Evolutionary conservation across 1,140 invertebrate genomes (phyloP).

Genomic region (Ips typographus): DNA sequence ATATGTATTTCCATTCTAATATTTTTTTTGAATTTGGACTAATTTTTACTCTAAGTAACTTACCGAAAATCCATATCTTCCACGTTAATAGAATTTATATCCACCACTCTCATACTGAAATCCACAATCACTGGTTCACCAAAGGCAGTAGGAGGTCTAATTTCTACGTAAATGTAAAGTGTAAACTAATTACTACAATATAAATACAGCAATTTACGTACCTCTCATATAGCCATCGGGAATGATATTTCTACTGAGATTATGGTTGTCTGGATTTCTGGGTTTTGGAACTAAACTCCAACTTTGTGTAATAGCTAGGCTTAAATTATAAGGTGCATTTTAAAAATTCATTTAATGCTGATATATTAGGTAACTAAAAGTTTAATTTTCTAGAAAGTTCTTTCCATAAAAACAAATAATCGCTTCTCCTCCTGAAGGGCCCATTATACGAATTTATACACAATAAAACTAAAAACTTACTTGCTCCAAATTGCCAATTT

Average conservation of each 20-base stretch:
- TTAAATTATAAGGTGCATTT: not conserved
- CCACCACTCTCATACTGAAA: slow-evolving; percentile 75
- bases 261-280: slow-evolving; percentile 37
- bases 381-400: too few species aligned
- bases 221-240: slow-evolving; percentile 49
- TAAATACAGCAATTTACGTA: slow-evolving; percentile 15
- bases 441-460: too few species aligned
- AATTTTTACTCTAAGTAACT: slow-evolving; percentile 35
- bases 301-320: not conserved
- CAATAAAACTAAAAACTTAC: too few species aligned
- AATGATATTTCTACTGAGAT: slow-evolving; percentile 45
- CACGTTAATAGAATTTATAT: slow-evolving; percentile 83
- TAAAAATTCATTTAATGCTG: not conserved
- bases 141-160: slow-evolving; percentile 20
- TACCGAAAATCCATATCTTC: slow-evolving; percentile 86
- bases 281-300: slow-evolving; percentile 39
- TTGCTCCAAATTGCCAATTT: too few species aligned
- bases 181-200: not conserved
- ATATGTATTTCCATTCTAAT: too few species aligned
- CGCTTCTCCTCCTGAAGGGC: too few species aligned
- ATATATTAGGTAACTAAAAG: not conserved
- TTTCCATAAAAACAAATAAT: too few species aligned
- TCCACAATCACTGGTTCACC: slow-evolving; percentile 64
- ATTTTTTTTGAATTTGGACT: too few species aligned
- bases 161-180: slow-evolving; percentile 14